A percentile compares a stretch with the other conserved stretches of the same genome.
phyloP scores from a whole-genome alignment of 2,113 vertebrate genomes.

The Chaenocephalus aceratus region DNA sequence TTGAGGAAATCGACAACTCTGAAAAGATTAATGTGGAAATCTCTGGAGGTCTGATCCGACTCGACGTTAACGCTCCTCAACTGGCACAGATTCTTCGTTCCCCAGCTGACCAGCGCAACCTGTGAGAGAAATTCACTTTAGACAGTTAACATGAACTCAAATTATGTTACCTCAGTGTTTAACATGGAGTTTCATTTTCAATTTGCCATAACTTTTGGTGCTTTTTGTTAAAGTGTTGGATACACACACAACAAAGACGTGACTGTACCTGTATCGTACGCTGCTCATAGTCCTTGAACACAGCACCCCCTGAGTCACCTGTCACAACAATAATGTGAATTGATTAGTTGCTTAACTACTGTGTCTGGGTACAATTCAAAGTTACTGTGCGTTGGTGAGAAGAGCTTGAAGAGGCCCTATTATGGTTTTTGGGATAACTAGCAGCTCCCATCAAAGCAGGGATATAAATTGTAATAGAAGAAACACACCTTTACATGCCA shows the following conservation, averaged over 20 bases:
- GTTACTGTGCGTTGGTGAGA: too few species aligned
- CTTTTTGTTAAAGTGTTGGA: too few species aligned
- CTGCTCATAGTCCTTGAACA: slow-evolving; percentile 64
- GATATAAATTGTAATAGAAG: neutral
- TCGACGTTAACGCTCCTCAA: fast-evolving
- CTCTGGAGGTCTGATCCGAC: slow-evolving; percentile 60
- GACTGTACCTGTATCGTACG: slow-evolving; percentile 76
- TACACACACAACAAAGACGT: neutral
- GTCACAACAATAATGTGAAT: neutral
- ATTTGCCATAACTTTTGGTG: too few species aligned
- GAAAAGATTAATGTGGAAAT: slow-evolving; percentile 80
- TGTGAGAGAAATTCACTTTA: slow-evolving; percentile 33
- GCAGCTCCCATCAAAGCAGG: neutral
- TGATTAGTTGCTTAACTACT: neutral
- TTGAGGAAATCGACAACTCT: slow-evolving; percentile 69
- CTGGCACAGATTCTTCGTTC: slow-evolving; percentile 40
- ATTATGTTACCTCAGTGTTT: neutral
- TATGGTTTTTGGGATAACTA: too few species aligned
- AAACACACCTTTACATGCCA: slow-evolving; percentile 76
- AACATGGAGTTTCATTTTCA: neutral
- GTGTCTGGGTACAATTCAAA: neutral
- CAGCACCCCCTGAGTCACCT: slow-evolving; percentile 84
- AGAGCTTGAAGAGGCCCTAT: neutral
- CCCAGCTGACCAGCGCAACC: slow-evolving; percentile 80
- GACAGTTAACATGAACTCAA: neutral